Base-by-base conservation (phyloP, 2,797 vertebrate genomes). In the Margarornis squamiger region DNA sequence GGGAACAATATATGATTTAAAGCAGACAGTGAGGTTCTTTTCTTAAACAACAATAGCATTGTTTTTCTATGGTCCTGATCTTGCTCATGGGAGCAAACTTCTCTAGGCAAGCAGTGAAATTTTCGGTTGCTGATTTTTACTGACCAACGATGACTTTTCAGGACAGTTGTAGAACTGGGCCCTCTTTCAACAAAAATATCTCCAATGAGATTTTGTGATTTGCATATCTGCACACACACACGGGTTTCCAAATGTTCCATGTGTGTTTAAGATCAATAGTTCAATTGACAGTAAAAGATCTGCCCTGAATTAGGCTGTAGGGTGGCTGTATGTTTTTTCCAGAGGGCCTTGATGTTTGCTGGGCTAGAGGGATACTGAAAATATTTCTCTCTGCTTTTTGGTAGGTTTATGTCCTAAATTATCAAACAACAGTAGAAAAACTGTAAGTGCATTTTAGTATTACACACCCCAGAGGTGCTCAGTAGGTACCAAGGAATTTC, bases 1-100 rank as follows among this genome's bases (percentile, higher is more conserved):
- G 96, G 95, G 92, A 96, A 97, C 92, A 94, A 95, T 93, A 88
- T 92, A 86, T 81, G 88, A 91, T 88, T 95, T 94, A 92, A 95
- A 96, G 82, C 85, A 94, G 93, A 94, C 87, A 71, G 81, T 63
- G 87, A 95, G 57, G 76, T 88, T 93, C 91, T 96, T 95, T 94
- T 93, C 91, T 86, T 93, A 90, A 92, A 75, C 63, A 82, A 87
- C 89, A 95, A 88, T 83, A 90, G 76, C 74, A 32, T 88, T 86
- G 80, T 90, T 90, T 90, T 90, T 63, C 80, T 79, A n/a, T 46
- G 57, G 82, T 90, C 63, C 86, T 74, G 58, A 66, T 84, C 92
- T 84, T 62, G 83, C 74, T 93, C 67, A 71, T 73, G 86, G 77
- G 71, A 94, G 83, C 30, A 76, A 92, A 81, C 67, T 90, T 87